Base-by-base conservation (phyloP, 2,888 invertebrate species). In the Blomia tropicalis region DNA sequence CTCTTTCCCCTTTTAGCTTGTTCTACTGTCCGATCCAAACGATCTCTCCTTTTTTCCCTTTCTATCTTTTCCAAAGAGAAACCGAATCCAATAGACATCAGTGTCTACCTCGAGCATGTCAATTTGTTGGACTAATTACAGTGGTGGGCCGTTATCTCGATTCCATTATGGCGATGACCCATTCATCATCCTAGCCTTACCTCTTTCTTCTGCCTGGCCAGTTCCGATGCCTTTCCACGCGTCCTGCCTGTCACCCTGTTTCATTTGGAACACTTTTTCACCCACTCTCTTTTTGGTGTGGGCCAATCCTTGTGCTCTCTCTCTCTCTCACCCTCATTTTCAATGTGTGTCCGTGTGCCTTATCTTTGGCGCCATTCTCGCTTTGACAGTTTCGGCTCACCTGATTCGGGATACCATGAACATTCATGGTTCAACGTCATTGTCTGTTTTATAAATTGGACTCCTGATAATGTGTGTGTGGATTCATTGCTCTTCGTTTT, bases 181-280 rank as follows among this genome's bases (percentile, higher is more conserved):
- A 47, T 47, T 47, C 51, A 47, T 47, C 51, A 47, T 47, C 51
- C 51, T 47, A 11, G 51, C 51, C 51, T 47, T 47, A 47, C 51
- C 51, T 47, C 51, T 47, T 27, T 47, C 51, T 25, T 47, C 51
- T 47, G 23, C 51, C n/a, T 41, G n/a, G n/a, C n/a, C 41, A 41
- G 41, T n/a, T 17, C 14, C n/a, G 41, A 41, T 11, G 23, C 51
- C 7, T 27, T n/a, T 7, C 22, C n/a, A 7, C 22, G 22, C 27
- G 7, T 14, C n/a, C 27, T 47, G 51, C 51, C 17, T 47, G 51
- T 47, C 51, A 47, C 51, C 51, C 51, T 47, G n/a, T 41, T 47
- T 19, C 51, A 47, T 47, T 47, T 7, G 51, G 7, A 7, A 47
- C 51, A 11, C n/a, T 47, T 47, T 47, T 11, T 47, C 51, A 19